These are phyloP conservation scores for Dendropsophus ebraccatus DNA, from an alignment of 2,113 vertebrate genomes.

Conservation along the genomic window DNA sequence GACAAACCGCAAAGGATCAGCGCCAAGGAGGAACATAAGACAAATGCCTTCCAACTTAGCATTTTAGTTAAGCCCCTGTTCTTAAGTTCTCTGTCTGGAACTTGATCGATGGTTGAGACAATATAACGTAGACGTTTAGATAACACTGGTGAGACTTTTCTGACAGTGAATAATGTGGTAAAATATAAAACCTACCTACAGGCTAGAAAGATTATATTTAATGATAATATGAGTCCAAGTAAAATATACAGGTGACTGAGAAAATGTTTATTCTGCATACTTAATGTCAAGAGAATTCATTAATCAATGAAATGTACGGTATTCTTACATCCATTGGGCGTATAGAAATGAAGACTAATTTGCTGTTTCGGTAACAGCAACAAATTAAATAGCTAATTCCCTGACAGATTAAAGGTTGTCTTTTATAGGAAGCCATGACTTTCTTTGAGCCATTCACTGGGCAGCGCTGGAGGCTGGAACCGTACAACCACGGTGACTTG, in stretches of 20 bases:
- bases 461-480: no score
- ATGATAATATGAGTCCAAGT: not conserved
- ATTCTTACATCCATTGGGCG: not conserved
- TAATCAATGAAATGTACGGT: not conserved
- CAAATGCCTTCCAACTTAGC: no score
- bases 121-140: not conserved
- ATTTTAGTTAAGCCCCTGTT: no score
- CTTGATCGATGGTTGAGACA: not conserved
- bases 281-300: not conserved
- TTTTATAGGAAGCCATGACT: no score
- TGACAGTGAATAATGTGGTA: constrained; percentile 7
- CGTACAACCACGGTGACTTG: no score
- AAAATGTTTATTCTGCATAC: not conserved
- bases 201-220: not conserved
- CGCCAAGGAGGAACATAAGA: no score
- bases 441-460: no score
- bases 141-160: not conserved
- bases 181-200: not conserved
- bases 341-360: not conserved
- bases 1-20: no score
- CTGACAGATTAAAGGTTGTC: no score
- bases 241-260: not conserved
- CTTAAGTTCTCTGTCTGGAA: not conserved
- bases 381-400: not conserved
- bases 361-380: not conserved